Base-by-base conservation (phyloP, 2,888 invertebrate species). In the Ligdia adustata region DNA sequence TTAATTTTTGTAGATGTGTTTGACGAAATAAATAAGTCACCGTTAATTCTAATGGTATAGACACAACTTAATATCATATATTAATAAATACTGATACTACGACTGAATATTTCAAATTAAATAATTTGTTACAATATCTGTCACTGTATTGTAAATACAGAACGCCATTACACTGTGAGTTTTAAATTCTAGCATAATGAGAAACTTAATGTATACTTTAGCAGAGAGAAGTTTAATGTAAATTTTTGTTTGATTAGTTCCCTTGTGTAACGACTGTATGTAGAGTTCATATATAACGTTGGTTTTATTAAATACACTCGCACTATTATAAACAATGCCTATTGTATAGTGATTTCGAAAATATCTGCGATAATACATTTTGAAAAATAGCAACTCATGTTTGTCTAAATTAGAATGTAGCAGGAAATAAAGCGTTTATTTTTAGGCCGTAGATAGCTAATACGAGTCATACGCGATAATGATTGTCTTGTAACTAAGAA, bases 171-270 rank as follows among this genome's bases (percentile, higher is more conserved):
- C 9, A 33, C 16, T n/a, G n/a, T n/a, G n/a, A n/a, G n/a, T n/a
- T 43, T 31, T 22, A 37, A 7, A 16, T 31, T 37, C 24, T n/a
- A n/a, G 11, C 6, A 9, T 31, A 44, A 37, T 31, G 31, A 44
- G 24, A 44, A 35, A 5, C 24, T 37, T 24, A 43, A 22, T 28
- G 35, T 29, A 12, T 24, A 31, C 31, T 24, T 37, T 24, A 31
- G 15, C 2, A 9, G n/a, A 13, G 22, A 20, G 14, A 29, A 29
- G n/a, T 31, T 26, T n/a, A n/a, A n/a, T n/a, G n/a, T 9, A 16
- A 24, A 31, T 26, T 35, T 37, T 29, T 9, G 22, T 42, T 44
- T 9, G 14, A 9, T 34, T 22, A 9, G 12, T 12, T 3, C 6
- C n/a, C 9, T n/a, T n/a, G n/a, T n/a, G 20, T 12, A 33, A 20